Percentiles rank a stretch among this genome's conserved stretches.
Evolutionary conservation across 2,113 vertebrate genomes (phyloP).

Genomic region (Marmota monax): DNA sequence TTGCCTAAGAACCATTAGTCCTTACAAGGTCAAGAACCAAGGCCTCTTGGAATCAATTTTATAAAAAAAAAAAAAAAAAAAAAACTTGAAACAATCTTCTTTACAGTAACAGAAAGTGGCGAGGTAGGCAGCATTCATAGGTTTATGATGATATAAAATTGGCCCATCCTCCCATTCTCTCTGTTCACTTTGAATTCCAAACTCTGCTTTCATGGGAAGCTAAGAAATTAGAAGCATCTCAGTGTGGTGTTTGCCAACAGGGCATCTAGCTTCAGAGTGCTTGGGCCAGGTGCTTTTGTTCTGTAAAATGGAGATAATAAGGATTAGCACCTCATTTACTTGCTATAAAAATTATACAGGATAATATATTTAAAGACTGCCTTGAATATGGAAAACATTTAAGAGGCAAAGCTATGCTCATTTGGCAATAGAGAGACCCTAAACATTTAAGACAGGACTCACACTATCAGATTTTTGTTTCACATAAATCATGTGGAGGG

Average conservation of each 20-base stretch:
- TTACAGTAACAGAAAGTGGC: neutral
- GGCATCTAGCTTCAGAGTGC: neutral
- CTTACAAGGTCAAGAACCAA: neutral
- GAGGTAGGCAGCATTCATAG: neutral
- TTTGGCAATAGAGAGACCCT: neutral
- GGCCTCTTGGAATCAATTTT: conserved; percentile 25
- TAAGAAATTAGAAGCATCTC: neutral
- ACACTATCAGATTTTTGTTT: neutral
- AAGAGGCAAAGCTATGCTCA: neutral
- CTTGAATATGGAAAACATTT: neutral
- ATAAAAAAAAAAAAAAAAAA: neutral
- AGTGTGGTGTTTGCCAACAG: neutral
- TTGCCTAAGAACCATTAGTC: conserved; percentile 28
- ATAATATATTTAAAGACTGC: neutral
- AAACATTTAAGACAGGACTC: neutral
- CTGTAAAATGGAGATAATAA: conserved; percentile 40
- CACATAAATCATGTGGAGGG: neutral
- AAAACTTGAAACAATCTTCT: conserved; percentile 33
- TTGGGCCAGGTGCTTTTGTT: neutral
- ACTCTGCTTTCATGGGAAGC: neutral
- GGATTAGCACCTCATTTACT: neutral
- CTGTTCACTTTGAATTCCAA: neutral
- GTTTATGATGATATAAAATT: neutral
- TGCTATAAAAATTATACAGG: neutral
- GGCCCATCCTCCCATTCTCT: neutral